phyloP scores from a whole-genome alignment of 2,888 invertebrate species.

The Eudasyphora cyanicolor region DNA sequence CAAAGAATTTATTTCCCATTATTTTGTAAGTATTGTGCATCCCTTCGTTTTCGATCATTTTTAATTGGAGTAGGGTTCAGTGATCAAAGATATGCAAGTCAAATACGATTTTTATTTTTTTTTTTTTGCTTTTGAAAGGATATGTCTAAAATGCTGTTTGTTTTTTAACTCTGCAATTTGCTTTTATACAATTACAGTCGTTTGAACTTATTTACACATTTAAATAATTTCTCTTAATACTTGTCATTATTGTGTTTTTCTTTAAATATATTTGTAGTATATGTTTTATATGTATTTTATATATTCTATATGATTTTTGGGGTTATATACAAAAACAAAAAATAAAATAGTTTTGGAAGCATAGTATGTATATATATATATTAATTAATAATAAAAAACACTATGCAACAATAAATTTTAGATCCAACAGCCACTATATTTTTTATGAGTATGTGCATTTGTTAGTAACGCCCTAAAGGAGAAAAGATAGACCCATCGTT shows the following conservation, averaged over 20 bases:
- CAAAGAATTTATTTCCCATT: no score
- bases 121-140: neutral
- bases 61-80: neutral
- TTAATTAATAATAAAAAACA: no score
- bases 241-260: conserved; percentile 17
- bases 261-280: neutral
- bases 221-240: conserved; percentile 8
- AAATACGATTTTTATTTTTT: neutral
- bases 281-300: neutral
- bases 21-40: no score
- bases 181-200: neutral
- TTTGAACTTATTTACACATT: conserved; percentile 26
- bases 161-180: neutral
- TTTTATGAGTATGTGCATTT: no score
- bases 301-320: conserved; percentile 26
- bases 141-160: neutral
- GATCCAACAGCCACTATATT: no score
- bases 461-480: no score
- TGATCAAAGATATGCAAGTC: no score
- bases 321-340: conserved; percentile 52
- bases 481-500: no score
- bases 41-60: no score
- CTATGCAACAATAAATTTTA: no score
- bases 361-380: conserved; percentile 10
- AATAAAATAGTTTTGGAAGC: conserved; percentile 38